A percentile compares a stretch with the other conserved stretches of the same genome.
These are phyloP conservation scores for Caprella mutica DNA, from an alignment of 2,888 invertebrate genomes.

Conservation along the genomic window DNA sequence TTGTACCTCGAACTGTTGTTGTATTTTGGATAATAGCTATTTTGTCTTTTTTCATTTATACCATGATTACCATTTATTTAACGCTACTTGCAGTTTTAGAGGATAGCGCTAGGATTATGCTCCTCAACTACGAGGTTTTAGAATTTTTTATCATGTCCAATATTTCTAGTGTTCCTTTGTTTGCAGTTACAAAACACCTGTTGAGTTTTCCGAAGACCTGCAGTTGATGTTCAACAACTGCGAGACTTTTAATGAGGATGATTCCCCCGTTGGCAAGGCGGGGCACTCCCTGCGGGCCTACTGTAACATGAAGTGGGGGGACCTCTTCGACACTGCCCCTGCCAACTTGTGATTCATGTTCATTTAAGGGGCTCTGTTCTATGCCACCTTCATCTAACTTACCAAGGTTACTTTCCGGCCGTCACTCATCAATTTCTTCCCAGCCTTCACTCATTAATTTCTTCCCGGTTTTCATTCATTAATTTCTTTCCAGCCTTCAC, in stretches of 20 bases:
- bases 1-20: too few relatives aligned
- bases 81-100: neutral
- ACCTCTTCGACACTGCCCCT: constrained; percentile 41
- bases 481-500: too few relatives aligned
- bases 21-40: too few relatives aligned
- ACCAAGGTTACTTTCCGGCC: too few relatives aligned
- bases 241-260: constrained; percentile 95
- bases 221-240: constrained; percentile 94
- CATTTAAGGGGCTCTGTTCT: neutral
- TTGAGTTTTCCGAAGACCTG: constrained; percentile 85
- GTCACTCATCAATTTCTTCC: too few relatives aligned
- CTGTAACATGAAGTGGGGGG: constrained; percentile 81
- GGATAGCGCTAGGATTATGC: too few relatives aligned
- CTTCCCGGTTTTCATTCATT: too few relatives aligned
- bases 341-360: neutral
- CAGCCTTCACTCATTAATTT: too few relatives aligned
- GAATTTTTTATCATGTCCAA: too few relatives aligned
- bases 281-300: constrained; percentile 86
- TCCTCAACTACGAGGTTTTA: too few relatives aligned
- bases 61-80: neutral
- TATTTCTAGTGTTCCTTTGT: neutral
- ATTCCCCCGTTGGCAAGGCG: constrained; percentile 92
- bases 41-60: neutral
- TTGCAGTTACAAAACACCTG: constrained; percentile 74
- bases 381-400: neutral